Conservation (phyloP, 2,797 vertebrate genomes). For the Pipistrellus kuhlii region DNA sequence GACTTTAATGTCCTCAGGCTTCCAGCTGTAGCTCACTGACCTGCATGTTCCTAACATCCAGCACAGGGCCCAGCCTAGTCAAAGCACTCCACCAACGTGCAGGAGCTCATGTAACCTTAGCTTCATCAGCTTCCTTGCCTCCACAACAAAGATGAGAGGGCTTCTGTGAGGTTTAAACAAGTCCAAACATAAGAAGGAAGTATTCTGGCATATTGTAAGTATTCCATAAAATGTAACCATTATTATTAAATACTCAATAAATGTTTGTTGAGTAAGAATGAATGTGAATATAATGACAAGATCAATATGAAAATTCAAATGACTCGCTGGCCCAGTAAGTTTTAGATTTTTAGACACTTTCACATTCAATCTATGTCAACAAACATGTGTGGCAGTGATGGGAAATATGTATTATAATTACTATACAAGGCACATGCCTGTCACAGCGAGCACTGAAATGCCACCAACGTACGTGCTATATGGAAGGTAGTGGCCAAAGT, state of each 20-base stretch:
- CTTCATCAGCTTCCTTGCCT: background rate
- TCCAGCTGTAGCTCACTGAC: rapidly evolving
- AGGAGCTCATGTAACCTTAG: background rate
- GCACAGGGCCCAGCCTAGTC: background rate
- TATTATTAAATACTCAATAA: background rate
- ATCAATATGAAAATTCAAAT: conserved; percentile 38
- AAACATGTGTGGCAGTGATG: background rate
- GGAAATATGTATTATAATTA: background rate
- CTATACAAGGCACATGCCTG: background rate
- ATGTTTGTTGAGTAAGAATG: background rate
- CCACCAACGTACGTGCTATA: background rate
- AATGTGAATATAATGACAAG: background rate
- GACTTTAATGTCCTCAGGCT: background rate
- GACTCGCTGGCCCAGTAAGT: background rate
- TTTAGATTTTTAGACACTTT: conserved; percentile 19
- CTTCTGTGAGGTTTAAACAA: background rate
- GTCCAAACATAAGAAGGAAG: background rate
- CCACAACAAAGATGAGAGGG: background rate
- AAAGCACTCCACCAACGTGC: background rate
- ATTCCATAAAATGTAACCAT: conserved; percentile 29
- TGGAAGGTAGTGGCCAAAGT: background rate
- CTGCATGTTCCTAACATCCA: too few relatives aligned
- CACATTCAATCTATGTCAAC: background rate
- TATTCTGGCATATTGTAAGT: background rate
- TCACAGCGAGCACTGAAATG: background rate